A percentile compares a stretch with the other conserved stretches of the same genome.
These are phyloP conservation scores for Sylvilagus floridanus DNA, from an alignment of 2,797 vertebrate species.

Conservation along the genomic window DNA sequence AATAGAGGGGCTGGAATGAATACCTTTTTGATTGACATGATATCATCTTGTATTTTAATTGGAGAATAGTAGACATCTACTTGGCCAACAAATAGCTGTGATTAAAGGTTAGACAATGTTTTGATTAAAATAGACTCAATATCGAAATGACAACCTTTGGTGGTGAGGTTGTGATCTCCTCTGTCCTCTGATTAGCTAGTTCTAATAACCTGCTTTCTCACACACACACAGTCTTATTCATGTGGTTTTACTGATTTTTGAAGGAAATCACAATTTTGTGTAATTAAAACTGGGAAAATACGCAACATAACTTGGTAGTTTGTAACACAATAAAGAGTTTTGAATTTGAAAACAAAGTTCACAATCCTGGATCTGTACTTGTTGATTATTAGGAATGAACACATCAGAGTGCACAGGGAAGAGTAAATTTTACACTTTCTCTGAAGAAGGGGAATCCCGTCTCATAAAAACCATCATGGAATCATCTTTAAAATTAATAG, in stretches of 20 bases:
- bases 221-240: not conserved
- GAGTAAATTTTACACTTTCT: not conserved
- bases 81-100: slow-evolving; percentile 6
- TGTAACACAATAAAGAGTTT: not conserved
- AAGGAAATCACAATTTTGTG: not conserved
- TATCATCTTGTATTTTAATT: slow-evolving; percentile 12
- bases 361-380: not conserved
- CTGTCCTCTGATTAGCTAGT: not conserved
- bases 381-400: not conserved
- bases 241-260: slow-evolving; percentile 24
- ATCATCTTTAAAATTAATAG: slow-evolving; percentile 1
- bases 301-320: not conserved
- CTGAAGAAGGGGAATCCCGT: not conserved
- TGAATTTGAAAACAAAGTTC: not conserved
- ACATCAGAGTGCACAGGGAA: not conserved
- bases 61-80: not conserved
- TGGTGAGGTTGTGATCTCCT: not conserved
- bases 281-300: not conserved
- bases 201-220: not conserved
- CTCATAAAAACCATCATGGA: not conserved
- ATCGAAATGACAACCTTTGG: not conserved
- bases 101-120: not conserved
- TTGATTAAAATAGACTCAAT: not conserved
- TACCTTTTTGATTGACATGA: not conserved
- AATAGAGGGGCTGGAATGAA: not conserved